phyloP scores from a whole-genome alignment of 2,888 invertebrate species.

The Brachylomia viminalis region DNA sequence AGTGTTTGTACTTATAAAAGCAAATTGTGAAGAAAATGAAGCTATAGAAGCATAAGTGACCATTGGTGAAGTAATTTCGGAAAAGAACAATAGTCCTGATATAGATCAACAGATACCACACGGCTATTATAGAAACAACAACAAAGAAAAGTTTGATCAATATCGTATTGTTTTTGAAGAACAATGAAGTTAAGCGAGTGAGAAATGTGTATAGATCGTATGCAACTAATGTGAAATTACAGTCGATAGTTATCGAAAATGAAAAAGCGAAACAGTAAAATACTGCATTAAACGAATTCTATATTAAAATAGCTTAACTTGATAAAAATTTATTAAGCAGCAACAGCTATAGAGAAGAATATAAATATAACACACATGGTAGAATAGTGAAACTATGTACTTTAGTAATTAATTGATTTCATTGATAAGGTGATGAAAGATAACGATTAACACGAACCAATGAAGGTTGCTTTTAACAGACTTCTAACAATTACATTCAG shows the following conservation, averaged over 20 bases:
- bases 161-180: constrained; percentile 44
- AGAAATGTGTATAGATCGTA: not conserved
- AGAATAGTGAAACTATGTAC: constrained; percentile 13
- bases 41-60: not conserved
- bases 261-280: not conserved
- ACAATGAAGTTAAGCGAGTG: constrained; percentile 27
- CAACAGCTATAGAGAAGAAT: not conserved
- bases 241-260: not conserved
- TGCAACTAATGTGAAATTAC: not conserved
- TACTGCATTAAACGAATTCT: not conserved
- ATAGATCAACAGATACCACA: constrained; percentile 13
- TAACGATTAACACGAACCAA: constrained; percentile 10
- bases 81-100: constrained; percentile 35
- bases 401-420: constrained; percentile 16
- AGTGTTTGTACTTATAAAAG: constrained; percentile 3
- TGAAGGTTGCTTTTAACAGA: not conserved
- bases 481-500: constrained; percentile 1
- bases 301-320: not conserved
- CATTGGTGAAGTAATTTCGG: not conserved
- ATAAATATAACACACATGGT: not conserved
- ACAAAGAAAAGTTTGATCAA: constrained; percentile 31
- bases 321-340: not conserved
- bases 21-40: constrained; percentile 6
- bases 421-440: constrained; percentile 12
- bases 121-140: not conserved